A percentile compares a stretch with the other conserved stretches of the same genome.
Conservation (phyloP, 2,797 vertebrate genomes). For the Nyctalus aviator region DNA sequence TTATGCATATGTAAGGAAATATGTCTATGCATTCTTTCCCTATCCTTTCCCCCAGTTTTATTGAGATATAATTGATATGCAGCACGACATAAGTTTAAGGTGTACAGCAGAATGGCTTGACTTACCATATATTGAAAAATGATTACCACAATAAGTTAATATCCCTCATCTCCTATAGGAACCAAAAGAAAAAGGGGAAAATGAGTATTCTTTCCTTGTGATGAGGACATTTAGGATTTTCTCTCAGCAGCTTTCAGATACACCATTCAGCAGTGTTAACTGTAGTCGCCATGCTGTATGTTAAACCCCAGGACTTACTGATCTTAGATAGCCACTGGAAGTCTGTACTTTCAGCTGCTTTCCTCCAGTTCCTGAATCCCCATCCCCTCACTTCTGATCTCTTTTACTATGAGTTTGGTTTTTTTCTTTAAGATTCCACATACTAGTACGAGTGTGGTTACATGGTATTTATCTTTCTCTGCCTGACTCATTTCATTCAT, state of each 20-base stretch:
- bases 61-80: neutral
- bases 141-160: neutral
- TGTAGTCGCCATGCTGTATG: fast-evolving
- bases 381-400: neutral
- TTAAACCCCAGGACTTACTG: neutral
- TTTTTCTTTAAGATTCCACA: neutral
- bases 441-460: neutral
- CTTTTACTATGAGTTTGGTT: too few species aligned
- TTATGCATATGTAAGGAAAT: neutral
- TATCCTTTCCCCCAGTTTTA: neutral
- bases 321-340: neutral
- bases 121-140: neutral
- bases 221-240: neutral
- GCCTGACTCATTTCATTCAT: neutral
- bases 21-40: neutral
- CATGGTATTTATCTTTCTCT: neutral
- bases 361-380: neutral
- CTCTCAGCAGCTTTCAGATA: neutral
- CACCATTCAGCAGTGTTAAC: fast-evolving
- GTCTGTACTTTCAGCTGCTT: neutral
- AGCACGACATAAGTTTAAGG: neutral
- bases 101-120: neutral
- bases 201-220: neutral
- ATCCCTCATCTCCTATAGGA: neutral
- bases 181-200: neutral